Conservation (phyloP, 2,113 vertebrate genomes). For the Sander lucioperca region DNA sequence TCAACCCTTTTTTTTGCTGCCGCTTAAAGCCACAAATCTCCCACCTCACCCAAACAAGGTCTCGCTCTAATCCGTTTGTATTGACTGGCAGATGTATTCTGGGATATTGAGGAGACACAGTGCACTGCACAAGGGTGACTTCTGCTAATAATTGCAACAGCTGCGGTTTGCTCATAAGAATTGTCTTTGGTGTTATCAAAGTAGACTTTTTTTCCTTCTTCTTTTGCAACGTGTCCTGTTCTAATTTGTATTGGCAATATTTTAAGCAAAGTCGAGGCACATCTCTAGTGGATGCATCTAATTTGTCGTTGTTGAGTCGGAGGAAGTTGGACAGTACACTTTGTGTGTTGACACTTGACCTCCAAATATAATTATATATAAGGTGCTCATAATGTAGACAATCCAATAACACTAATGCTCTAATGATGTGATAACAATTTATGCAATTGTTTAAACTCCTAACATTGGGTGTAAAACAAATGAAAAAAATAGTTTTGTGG, state of each 20-base stretch:
- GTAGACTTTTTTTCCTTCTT: neutral
- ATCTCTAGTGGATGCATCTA: neutral
- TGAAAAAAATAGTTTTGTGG: neutral
- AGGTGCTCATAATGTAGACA: too few relatives aligned
- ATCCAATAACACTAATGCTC: too few relatives aligned
- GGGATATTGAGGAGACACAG: slow-evolving; percentile 12
- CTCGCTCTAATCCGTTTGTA: slow-evolving; percentile 31
- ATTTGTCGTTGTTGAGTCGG: too few relatives aligned
- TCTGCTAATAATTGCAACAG: neutral
- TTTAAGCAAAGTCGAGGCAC: neutral
- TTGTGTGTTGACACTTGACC: too few relatives aligned
- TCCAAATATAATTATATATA: too few relatives aligned
- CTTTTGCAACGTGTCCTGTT: too few relatives aligned
- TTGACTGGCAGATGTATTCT: slow-evolving; percentile 32
- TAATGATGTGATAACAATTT: neutral
- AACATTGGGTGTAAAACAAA: neutral
- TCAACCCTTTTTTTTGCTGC: neutral
- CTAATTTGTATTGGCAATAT: neutral
- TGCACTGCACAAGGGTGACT: neutral
- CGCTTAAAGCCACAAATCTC: slow-evolving; percentile 46
- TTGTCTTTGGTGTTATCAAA: neutral
- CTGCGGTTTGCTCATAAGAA: neutral
- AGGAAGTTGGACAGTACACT: too few relatives aligned
- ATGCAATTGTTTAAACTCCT: neutral
- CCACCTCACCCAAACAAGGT: slow-evolving; percentile 46